These are phyloP conservation scores for Phenganax subtilis DNA, from an alignment of 92 coral and sea anemone species.

Conservation along the genomic window DNA sequence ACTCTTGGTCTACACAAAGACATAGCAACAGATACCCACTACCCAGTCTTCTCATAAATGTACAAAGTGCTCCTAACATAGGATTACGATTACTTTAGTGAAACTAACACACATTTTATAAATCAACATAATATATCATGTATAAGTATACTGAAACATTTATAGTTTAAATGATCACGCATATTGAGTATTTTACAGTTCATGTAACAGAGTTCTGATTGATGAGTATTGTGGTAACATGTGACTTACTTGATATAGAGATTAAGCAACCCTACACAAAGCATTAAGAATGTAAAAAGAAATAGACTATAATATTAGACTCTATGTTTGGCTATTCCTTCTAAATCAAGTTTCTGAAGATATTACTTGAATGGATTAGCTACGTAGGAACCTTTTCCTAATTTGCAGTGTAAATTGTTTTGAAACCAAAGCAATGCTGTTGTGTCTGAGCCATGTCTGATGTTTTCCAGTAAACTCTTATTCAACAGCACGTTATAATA, in stretches of 20 bases:
- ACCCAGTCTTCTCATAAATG: too few relatives aligned
- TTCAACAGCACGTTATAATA: conserved; percentile 14
- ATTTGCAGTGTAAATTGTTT: neutral
- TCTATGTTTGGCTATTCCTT: neutral
- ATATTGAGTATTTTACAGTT: neutral
- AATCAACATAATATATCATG: too few relatives aligned
- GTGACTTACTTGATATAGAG: neutral
- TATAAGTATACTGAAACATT: too few relatives aligned
- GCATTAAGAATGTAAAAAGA: neutral
- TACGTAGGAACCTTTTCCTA: neutral
- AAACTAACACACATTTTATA: too few relatives aligned
- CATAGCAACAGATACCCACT: too few relatives aligned
- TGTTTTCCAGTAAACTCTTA: conserved; percentile 20
- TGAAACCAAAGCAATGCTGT: conserved; percentile 7
- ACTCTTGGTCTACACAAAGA: too few relatives aligned
- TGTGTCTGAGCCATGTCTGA: conserved; percentile 11
- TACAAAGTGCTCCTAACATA: too few relatives aligned
- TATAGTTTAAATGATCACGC: neutral
- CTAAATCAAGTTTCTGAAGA: neutral
- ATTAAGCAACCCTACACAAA: neutral
- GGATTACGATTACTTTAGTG: too few relatives aligned
- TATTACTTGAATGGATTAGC: neutral
- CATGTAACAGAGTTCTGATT: neutral
- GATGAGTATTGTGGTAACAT: neutral
- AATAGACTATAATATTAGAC: neutral